Evolutionary conservation across 2,888 invertebrate genomes (phyloP).

Genomic region (Oscheius sp.): DNA sequence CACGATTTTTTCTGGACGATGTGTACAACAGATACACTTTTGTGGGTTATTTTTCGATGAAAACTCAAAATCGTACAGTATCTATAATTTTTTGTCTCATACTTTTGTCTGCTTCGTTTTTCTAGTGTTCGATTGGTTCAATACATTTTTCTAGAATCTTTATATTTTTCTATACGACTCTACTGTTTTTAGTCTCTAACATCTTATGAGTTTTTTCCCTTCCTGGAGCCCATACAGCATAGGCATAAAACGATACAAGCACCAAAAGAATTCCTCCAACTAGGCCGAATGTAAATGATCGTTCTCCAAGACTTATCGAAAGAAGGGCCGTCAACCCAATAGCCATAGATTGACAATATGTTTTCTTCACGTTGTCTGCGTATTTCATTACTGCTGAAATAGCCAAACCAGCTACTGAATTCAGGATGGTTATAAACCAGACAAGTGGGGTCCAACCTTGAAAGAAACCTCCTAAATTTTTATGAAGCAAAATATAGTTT

Average conservation of each 20-base stretch:
- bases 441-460: conserved; percentile 62
- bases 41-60: too few relatives aligned
- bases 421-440: conserved; percentile 56
- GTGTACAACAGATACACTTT: too few relatives aligned
- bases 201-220: neutral
- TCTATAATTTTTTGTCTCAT: too few relatives aligned
- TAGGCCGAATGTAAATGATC: conserved; percentile 28
- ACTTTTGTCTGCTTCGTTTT: too few relatives aligned
- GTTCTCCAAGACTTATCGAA: conserved; percentile 45
- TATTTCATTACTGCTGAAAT: conserved; percentile 64
- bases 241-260: conserved; percentile 11
- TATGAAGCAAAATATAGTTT: neutral
- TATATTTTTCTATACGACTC: too few relatives aligned
- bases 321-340: conserved; percentile 52
- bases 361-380: conserved; percentile 65
- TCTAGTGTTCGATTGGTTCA: too few relatives aligned
- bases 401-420: conserved; percentile 60
- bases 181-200: neutral
- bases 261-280: conserved; percentile 34
- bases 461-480: conserved; percentile 39
- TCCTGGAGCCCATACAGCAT: conserved; percentile 15
- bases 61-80: too few relatives aligned
- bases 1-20: too few relatives aligned
- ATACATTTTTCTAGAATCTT: too few relatives aligned
- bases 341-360: conserved; percentile 64